phyloP scores from a whole-genome alignment of 2,888 invertebrate species.

The Rhingia campestris region DNA sequence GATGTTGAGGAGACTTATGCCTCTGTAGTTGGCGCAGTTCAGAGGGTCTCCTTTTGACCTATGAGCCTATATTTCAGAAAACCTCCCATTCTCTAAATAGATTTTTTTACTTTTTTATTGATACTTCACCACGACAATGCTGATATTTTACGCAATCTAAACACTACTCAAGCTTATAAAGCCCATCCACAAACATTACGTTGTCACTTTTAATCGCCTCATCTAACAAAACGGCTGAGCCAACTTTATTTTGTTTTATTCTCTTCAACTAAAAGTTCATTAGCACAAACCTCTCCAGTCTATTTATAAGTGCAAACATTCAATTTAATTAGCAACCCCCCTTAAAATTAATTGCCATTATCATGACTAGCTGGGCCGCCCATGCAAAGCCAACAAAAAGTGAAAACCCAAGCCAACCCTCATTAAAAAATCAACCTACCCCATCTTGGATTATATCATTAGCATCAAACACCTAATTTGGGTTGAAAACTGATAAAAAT shows the following conservation, averaged over 20 bases:
- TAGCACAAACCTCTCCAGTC: not conserved
- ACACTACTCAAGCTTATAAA: no score
- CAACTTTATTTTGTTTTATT: constrained; percentile 18
- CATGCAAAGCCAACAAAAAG: constrained; percentile 5
- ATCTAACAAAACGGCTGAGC: not conserved
- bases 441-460: constrained; percentile 32
- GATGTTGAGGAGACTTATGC: no score
- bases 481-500: not conserved
- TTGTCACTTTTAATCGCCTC: no score
- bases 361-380: constrained; percentile 28
- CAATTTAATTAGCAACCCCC: constrained; percentile 39
- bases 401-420: constrained; percentile 22
- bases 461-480: constrained; percentile 50
- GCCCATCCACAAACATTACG: no score
- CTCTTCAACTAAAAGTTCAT: constrained; percentile 20
- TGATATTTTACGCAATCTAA: no score
- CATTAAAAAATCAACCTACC: constrained; percentile 40
- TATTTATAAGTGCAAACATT: constrained; percentile 41
- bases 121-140: no score
- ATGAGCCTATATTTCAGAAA: no score
- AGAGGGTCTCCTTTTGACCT: no score
- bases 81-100: no score
- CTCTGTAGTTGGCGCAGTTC: no score
- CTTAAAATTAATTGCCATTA: constrained; percentile 47
- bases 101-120: no score